These are phyloP conservation scores for Mormyrus proboscirostris DNA, from an alignment of 2,797 vertebrate species.

Conservation along the genomic window DNA sequence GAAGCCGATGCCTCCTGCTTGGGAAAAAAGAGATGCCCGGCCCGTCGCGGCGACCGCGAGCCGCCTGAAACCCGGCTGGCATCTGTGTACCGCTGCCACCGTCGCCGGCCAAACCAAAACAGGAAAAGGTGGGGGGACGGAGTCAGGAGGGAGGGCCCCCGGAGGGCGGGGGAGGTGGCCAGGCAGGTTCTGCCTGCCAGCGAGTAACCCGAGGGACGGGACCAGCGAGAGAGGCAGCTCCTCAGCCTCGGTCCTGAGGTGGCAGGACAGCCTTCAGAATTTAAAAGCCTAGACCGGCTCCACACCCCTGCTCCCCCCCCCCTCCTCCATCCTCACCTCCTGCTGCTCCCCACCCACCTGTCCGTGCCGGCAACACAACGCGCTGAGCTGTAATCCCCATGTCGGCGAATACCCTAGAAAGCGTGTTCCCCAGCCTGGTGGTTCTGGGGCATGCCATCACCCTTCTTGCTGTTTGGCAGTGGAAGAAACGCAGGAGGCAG, in stretches of 20 bases:
- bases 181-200: conserved; percentile 38
- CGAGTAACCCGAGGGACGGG: conserved; percentile 47
- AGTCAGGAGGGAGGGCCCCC: conserved; percentile 30
- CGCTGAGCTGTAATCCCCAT: conserved; percentile 52
- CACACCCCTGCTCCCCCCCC: conserved; percentile 50
- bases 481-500: conserved; percentile 55
- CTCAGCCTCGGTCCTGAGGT: conserved; percentile 37
- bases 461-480: conserved; percentile 69
- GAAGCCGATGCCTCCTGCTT: conserved; percentile 18
- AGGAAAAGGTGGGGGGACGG: conserved; percentile 18
- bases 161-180: conserved; percentile 36
- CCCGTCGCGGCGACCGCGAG: neutral
- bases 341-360: conserved; percentile 10
- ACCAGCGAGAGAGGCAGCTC: conserved; percentile 37
- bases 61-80: neutral
- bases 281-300: conserved; percentile 45
- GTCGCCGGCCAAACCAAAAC: neutral
- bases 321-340: neutral
- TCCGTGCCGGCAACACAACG: conserved; percentile 28
- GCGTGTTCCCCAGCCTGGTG: conserved; percentile 76
- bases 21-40: neutral
- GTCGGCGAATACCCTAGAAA: conserved; percentile 63
- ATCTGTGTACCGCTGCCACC: neutral
- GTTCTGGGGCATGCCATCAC: conserved; percentile 71
- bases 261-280: conserved; percentile 45